Conservation (phyloP, 2,113 vertebrate species). For the Mus musculus region DNA sequence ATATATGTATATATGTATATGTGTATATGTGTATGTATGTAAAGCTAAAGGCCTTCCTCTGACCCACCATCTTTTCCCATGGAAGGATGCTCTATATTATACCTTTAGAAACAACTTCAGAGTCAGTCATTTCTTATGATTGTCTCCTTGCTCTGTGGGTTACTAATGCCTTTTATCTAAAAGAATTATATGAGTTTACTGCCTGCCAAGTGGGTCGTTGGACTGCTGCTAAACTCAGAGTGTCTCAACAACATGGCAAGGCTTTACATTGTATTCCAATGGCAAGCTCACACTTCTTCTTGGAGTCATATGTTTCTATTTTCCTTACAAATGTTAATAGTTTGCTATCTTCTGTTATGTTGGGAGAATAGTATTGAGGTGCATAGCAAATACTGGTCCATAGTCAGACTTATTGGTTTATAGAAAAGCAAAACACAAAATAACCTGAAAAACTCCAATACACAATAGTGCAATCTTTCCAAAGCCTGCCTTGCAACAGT, state of each 20-base stretch:
- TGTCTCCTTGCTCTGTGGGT: slow-evolving; percentile 71
- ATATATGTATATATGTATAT: too few species aligned
- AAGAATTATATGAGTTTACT: slow-evolving; percentile 59
- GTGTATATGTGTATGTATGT: background rate
- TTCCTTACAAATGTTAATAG: slow-evolving; percentile 18
- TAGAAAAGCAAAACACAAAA: slow-evolving; percentile 28
- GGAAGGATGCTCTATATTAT: slow-evolving; percentile 64
- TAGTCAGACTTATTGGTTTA: background rate
- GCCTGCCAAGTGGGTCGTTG: slow-evolving; percentile 75
- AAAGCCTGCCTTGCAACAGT: background rate
- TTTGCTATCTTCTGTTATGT: slow-evolving; percentile 10
- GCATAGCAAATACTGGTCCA: background rate
- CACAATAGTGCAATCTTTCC: background rate
- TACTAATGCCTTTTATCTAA: slow-evolving; percentile 64
- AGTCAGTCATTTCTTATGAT: slow-evolving; percentile 61
- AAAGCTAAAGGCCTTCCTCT: slow-evolving; percentile 59
- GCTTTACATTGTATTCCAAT: slow-evolving; percentile 62
- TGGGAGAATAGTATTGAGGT: background rate
- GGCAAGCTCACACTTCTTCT: slow-evolving; percentile 62
- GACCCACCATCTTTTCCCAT: slow-evolving; percentile 22
- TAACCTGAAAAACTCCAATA: background rate
- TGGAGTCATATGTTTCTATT: slow-evolving; percentile 44
- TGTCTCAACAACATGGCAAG: slow-evolving; percentile 66
- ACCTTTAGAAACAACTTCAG: slow-evolving; percentile 64
- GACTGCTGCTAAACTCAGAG: slow-evolving; percentile 60